Conservation (phyloP, 2,113 vertebrate species). For the Montifringilla adamsi region DNA sequence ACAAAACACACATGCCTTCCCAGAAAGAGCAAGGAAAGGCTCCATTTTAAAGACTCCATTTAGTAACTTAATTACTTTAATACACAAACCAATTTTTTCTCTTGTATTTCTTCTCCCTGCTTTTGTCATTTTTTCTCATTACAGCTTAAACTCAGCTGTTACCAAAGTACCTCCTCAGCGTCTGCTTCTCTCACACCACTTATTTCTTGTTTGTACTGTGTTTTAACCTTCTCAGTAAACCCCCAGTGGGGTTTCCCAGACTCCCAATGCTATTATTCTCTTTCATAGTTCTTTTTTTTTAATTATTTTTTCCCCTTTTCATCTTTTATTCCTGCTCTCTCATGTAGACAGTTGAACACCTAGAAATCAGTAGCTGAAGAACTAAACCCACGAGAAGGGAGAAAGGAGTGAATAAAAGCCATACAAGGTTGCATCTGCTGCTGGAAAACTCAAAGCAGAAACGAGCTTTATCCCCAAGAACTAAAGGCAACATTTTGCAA, state of each 20-base stretch:
- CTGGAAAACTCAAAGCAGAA: background rate
- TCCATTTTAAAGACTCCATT: background rate
- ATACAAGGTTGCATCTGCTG: background rate
- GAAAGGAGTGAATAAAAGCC: background rate
- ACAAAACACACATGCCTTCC: background rate
- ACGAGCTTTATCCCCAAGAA: background rate
- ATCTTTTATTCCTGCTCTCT: background rate
- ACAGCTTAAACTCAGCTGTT: background rate
- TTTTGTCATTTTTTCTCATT: background rate
- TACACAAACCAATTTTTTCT: background rate
- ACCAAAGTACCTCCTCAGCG: background rate
- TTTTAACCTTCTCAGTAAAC: background rate
- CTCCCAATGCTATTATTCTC: background rate
- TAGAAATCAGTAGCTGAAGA: background rate
- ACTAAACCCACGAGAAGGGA: background rate
- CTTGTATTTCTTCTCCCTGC: background rate
- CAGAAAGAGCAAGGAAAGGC: background rate
- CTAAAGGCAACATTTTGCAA: background rate
- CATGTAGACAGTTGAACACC: background rate
- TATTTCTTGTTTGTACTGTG: background rate
- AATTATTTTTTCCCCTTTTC: background rate
- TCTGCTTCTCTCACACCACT: background rate
- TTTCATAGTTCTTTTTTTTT: background rate
- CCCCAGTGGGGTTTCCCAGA: background rate
- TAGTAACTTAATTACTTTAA: background rate